Evolutionary conservation across 1,140 invertebrate species (phyloP).

Genomic region (Heliconius nattereri): DNA sequence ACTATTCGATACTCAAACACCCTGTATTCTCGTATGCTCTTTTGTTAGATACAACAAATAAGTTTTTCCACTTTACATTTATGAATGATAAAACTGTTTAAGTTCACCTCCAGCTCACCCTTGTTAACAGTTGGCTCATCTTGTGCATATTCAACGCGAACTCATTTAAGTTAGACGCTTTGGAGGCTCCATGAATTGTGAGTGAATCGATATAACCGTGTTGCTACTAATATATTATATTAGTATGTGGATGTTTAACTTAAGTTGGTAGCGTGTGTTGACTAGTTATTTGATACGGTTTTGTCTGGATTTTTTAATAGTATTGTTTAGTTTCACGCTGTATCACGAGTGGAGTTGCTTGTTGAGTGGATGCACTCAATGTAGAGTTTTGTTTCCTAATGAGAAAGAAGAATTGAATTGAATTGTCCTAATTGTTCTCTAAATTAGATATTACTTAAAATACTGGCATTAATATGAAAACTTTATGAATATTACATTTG

Average conservation of each 20-base stretch:
- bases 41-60: slow-evolving; percentile 7
- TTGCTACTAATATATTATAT: neutral
- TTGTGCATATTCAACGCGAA: slow-evolving; percentile 20
- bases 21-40: neutral
- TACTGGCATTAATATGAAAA: too few relatives aligned
- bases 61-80: slow-evolving; percentile 5
- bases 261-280: neutral
- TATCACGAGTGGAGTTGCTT: too few relatives aligned
- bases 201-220: slow-evolving; percentile 1
- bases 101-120: neutral
- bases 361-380: too few relatives aligned
- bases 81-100: slow-evolving; percentile 5
- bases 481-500: too few relatives aligned
- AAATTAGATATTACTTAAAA: too few relatives aligned
- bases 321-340: too few relatives aligned
- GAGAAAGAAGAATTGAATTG: too few relatives aligned
- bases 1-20: neutral
- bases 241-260: neutral
- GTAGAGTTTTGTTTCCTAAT: too few relatives aligned
- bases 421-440: too few relatives aligned
- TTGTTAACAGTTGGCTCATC: slow-evolving; percentile 15
- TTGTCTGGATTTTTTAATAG: neutral
- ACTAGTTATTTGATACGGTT: neutral
- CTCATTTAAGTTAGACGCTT: slow-evolving; percentile 24
- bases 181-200: slow-evolving; percentile 1